phyloP scores from a whole-genome alignment of 2,797 vertebrate species.

The Nasua narica region DNA sequence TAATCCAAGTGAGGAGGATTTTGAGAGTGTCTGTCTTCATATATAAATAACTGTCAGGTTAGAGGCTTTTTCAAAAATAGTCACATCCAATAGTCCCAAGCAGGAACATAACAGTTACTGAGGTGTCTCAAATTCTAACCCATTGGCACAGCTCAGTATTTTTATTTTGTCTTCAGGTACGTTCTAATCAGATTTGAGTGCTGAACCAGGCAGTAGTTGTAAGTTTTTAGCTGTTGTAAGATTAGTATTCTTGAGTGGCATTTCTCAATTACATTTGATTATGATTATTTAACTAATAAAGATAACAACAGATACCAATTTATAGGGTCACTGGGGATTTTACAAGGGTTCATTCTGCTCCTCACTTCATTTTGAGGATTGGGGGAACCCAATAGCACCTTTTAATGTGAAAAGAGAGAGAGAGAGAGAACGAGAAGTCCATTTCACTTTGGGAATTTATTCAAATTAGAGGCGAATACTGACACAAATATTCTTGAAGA shows the following conservation, averaged over 20 bases:
- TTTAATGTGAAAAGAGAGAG: conserved; percentile 36
- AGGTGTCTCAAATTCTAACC: background rate
- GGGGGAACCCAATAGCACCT: background rate
- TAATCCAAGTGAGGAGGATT: background rate
- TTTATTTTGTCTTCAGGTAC: background rate
- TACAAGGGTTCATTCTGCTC: background rate
- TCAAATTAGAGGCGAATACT: conserved; percentile 74
- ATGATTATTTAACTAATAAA: background rate
- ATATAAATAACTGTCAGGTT: background rate
- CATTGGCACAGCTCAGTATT: background rate
- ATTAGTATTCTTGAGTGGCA: background rate
- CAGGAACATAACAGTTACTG: background rate
- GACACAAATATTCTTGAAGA: conserved; percentile 76
- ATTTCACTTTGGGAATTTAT: conserved; percentile 74
- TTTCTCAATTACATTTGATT: conserved; percentile 2
- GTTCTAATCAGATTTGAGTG: background rate
- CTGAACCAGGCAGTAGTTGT: background rate
- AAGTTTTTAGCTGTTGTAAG: background rate
- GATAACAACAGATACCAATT: background rate
- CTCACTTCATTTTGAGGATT: background rate
- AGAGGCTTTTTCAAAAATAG: background rate
- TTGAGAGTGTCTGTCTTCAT: background rate
- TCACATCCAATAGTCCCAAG: background rate
- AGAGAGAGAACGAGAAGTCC: conserved; percentile 10
- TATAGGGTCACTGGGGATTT: background rate